Percentiles rank a stretch among this genome's conserved stretches.
Evolutionary conservation across 1,140 invertebrate species (phyloP).

Genomic region (Himalopsyche phryganea): DNA sequence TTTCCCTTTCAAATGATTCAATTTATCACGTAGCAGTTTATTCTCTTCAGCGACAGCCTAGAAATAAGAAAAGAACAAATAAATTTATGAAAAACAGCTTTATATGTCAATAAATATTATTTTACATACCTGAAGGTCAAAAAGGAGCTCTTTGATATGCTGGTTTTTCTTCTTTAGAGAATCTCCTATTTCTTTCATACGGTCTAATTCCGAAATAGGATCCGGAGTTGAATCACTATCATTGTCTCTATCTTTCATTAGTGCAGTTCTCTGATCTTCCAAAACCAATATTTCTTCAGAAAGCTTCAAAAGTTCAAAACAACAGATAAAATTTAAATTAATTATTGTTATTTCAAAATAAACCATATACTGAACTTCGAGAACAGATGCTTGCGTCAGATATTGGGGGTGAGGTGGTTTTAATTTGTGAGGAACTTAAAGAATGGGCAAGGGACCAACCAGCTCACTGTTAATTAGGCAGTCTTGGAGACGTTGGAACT

Average conservation of each 20-base stretch:
- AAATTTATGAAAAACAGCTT: too few relatives aligned
- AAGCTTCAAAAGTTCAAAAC: slow-evolving; percentile 40
- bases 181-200: slow-evolving; percentile 51
- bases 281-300: slow-evolving; percentile 50
- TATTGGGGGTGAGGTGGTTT: too few relatives aligned
- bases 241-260: slow-evolving; percentile 42
- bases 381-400: too few relatives aligned
- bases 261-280: slow-evolving; percentile 49
- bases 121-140: slow-evolving; percentile 59
- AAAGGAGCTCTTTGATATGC: slow-evolving; percentile 63
- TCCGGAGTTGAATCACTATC: slow-evolving; percentile 53
- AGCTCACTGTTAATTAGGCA: too few relatives aligned
- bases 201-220: slow-evolving; percentile 44
- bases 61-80: slow-evolving; percentile 18
- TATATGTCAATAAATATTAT: too few relatives aligned
- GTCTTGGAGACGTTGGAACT: too few relatives aligned
- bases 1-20: slow-evolving; percentile 59
- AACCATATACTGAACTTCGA: too few relatives aligned
- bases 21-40: slow-evolving; percentile 55
- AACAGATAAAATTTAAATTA: too few relatives aligned
- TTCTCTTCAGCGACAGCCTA: slow-evolving; percentile 66
- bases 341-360: too few relatives aligned
- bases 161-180: slow-evolving; percentile 60
- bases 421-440: too few relatives aligned
- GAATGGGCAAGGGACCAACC: too few relatives aligned